A percentile compares a stretch with the other conserved stretches of the same genome.
Evolutionary conservation across 2,113 vertebrate genomes (phyloP).

Genomic region (Podarcis muralis): DNA sequence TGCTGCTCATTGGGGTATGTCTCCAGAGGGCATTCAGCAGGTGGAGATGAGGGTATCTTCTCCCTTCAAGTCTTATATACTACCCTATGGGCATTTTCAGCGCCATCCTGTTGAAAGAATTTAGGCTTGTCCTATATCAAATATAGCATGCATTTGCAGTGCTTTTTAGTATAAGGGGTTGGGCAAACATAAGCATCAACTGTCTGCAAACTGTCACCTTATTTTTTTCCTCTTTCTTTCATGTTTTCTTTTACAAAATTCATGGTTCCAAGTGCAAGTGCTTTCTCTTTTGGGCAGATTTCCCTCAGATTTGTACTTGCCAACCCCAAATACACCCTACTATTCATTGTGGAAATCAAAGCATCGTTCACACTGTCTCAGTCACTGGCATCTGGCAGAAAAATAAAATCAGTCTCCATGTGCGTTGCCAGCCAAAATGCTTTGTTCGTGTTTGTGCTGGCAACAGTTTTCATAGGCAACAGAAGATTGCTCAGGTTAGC

Average conservation of each 20-base stretch:
- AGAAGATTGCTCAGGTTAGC: background rate
- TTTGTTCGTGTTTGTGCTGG: conserved; percentile 6
- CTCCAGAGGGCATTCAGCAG: too few relatives aligned
- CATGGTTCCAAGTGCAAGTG: background rate
- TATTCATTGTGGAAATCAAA: background rate
- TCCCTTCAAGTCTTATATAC: too few relatives aligned
- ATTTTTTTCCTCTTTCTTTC: background rate
- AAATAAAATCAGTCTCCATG: conserved; percentile 1
- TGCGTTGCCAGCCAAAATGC: background rate
- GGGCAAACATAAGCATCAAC: background rate
- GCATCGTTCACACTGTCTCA: background rate
- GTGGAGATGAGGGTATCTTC: too few relatives aligned
- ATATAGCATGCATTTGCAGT: background rate
- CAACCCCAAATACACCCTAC: background rate
- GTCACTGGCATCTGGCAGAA: conserved; percentile 16
- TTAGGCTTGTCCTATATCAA: background rate
- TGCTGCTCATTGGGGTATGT: too few relatives aligned
- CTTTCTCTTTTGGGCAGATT: background rate
- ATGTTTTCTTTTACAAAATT: background rate
- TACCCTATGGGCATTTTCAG: background rate
- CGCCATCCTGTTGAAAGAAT: background rate
- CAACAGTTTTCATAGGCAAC: background rate
- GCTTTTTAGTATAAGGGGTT: background rate
- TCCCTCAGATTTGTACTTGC: background rate
- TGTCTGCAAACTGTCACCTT: background rate